Percentiles rank a stretch among this genome's conserved stretches.
phyloP scores from a whole-genome alignment of 2,797 vertebrate genomes.

The Anomalospiza imberbis region DNA sequence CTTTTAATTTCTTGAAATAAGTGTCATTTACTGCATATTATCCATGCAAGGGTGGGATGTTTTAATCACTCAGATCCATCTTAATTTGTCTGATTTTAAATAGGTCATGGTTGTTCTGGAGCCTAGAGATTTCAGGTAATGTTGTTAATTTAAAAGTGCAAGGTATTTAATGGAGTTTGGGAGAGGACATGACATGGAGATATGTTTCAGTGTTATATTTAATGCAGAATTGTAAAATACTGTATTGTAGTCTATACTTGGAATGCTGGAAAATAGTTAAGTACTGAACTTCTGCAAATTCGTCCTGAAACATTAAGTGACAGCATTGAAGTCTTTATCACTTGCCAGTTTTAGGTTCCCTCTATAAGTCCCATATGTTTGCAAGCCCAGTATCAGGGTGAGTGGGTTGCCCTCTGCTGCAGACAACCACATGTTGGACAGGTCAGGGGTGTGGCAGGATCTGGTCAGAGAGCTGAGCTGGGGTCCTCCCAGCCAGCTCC shows the following conservation, averaged over 20 bases:
- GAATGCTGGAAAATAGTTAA: neutral
- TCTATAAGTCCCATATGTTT: neutral
- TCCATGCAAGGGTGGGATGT: neutral
- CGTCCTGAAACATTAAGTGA: neutral
- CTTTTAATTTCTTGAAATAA: neutral
- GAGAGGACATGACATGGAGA: neutral
- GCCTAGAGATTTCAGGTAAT: neutral
- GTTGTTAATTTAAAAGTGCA: neutral
- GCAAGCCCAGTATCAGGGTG: neutral
- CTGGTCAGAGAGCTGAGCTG: neutral
- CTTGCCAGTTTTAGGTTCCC: neutral
- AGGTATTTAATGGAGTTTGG: neutral
- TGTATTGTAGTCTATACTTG: neutral
- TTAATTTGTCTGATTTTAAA: neutral
- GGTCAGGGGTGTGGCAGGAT: neutral
- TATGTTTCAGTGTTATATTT: neutral
- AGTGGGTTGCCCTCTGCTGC: neutral
- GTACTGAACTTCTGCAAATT: neutral
- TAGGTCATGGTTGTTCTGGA: neutral
- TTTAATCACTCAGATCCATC: neutral
- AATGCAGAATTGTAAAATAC: neutral
- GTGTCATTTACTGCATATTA: neutral
- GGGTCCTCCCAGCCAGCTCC: too few species aligned
- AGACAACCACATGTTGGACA: accelerated
- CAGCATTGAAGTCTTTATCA: neutral